Evolutionary conservation across 2,113 vertebrate genomes (phyloP).

Genomic region (Alectura lathami): DNA sequence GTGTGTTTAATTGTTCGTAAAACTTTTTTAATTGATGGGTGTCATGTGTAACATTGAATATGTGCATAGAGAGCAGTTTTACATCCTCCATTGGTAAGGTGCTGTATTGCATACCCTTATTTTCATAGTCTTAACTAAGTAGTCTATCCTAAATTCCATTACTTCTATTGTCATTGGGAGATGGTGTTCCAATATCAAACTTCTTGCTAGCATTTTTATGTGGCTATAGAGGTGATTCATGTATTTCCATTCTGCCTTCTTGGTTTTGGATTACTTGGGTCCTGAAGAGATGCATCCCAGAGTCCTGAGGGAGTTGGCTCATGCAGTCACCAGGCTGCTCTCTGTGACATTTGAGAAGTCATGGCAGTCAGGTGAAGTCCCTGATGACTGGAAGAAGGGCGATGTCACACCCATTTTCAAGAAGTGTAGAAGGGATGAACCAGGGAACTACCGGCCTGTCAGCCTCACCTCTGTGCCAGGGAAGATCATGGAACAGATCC

Average conservation of each 20-base stretch:
- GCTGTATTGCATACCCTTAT: neutral
- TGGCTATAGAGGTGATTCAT: neutral
- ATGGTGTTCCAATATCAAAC: neutral
- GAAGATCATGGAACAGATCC: no score
- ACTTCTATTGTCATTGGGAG: neutral
- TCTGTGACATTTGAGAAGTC: no score
- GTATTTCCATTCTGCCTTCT: neutral
- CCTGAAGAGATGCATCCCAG: no score
- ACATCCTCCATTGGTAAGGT: neutral
- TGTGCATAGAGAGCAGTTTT: neutral
- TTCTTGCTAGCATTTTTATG: neutral
- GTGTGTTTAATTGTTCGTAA: neutral
- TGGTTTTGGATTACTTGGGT: neutral
- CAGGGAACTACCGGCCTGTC: no score
- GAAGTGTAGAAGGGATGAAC: no score
- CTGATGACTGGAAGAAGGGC: no score
- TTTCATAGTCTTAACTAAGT: neutral
- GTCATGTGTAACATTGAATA: neutral
- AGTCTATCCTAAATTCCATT: neutral
- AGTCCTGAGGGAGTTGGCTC: no score
- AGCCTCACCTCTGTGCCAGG: no score
- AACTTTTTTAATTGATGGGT: neutral
- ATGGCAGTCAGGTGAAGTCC: no score
- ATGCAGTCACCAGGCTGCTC: no score
- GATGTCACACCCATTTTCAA: no score